Evolutionary conservation across 2,888 invertebrate species (phyloP).

Genomic region (Rosalia funebris): DNA sequence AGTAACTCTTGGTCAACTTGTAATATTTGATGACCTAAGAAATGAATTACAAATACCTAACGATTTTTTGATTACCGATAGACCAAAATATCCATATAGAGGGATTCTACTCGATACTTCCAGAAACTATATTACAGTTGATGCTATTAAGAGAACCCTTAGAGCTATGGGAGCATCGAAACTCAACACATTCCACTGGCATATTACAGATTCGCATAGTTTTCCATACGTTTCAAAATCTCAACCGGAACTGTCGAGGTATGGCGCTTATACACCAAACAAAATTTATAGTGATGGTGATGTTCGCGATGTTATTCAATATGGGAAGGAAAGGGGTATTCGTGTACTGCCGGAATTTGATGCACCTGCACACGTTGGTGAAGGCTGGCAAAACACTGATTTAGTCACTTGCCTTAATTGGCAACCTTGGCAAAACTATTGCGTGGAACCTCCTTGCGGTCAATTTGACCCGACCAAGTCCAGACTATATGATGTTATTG

Average conservation of each 20-base stretch:
- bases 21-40: conserved; percentile 74
- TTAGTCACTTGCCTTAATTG: conserved; percentile 77
- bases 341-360: conserved; percentile 92
- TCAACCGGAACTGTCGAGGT: conserved; percentile 76
- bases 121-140: conserved; percentile 83
- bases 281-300: conserved; percentile 71
- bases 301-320: conserved; percentile 45
- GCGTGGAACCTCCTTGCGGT: conserved; percentile 88
- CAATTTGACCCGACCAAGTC: conserved; percentile 81
- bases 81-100: conserved; percentile 87
- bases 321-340: conserved; percentile 71
- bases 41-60: conserved; percentile 71
- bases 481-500: conserved; percentile 74
- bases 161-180: conserved; percentile 93
- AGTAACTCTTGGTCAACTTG: conserved; percentile 75
- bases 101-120: conserved; percentile 82
- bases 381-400: conserved; percentile 81
- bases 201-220: conserved; percentile 92
- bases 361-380: conserved; percentile 89
- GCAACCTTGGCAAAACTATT: conserved; percentile 77
- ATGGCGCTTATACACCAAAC: conserved; percentile 82
- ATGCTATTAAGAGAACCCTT: conserved; percentile 78
- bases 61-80: conserved; percentile 75
- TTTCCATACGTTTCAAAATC: conserved; percentile 86
- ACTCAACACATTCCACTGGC: conserved; percentile 95